Base-by-base conservation (phyloP, 2,797 vertebrate species). In the Pipistrellus kuhlii region DNA sequence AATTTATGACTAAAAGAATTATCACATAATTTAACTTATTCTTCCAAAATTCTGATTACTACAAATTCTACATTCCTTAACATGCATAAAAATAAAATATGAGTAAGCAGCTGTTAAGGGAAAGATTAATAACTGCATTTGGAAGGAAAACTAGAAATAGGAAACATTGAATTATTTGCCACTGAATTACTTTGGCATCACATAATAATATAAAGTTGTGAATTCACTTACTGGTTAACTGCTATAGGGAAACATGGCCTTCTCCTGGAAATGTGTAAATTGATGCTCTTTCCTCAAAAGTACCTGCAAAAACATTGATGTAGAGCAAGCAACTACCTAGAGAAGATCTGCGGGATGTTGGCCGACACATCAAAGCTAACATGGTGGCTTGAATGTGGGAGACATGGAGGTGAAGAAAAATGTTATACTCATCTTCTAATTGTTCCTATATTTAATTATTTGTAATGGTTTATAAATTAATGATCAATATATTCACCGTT, bases 1-100 rank as follows among this genome's bases (percentile, higher is more conserved):
- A 83, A 91, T 81, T 53, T 72, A 91, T 59, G 53, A 90, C 71
- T 59, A 82, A 81, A 51, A 92, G 35, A 78, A 85, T 95, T 78
- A 90, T 68, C 77, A 92, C 71, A 44, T 87, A 80, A 76, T 84
- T 95, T 80, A 84, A 85, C 27, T 88, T 84, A 94, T 82, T 64
- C 78, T 35, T 53, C 32, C 92, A 76, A 95, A 96, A 85, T 80
- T 76, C 78, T 92, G 68, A 41, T 75, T 73, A 59, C 30, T 59
- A 62, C 8, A 90, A 80, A 85, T 66, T 91, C 80, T 93, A 6
- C 59, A 90, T 85, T 88, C 18, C n/a, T 95, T 95, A 81, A 62
- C 55, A 78, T 32, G 85, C 18, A 91, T 32, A 84, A 84, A 91
- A 95, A 83, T 84, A 55, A 90, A 81, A 94, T 90, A 69, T 84